Percentiles rank a stretch among this genome's conserved stretches.
phyloP scores from a whole-genome alignment of 2,797 vertebrate species.

The Melanotaenia boesemani region DNA sequence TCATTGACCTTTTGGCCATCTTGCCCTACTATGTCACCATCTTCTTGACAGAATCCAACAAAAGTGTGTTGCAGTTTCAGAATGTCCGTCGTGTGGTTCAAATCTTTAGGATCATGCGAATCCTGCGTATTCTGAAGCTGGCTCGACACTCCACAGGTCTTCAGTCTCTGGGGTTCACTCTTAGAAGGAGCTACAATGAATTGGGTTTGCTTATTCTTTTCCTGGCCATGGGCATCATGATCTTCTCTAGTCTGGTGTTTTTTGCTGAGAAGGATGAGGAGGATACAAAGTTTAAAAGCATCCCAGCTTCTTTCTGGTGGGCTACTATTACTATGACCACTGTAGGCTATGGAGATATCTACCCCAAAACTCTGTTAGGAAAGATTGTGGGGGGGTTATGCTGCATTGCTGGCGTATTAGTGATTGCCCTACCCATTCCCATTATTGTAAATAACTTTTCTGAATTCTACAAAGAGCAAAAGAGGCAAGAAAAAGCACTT shows the following conservation, averaged over 20 bases:
- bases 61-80: constrained; percentile 98
- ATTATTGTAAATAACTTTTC: constrained; percentile 99
- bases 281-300: constrained; percentile 99
- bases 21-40: constrained; percentile 98
- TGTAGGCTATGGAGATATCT: constrained; percentile 98
- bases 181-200: constrained; percentile 97
- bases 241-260: constrained; percentile 98
- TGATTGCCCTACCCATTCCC: constrained; percentile 97
- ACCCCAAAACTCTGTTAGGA: constrained; percentile 96
- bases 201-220: constrained; percentile 97
- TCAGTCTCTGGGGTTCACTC: constrained; percentile 96
- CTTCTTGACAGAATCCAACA: constrained; percentile 99
- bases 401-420: constrained; percentile 97
- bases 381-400: constrained; percentile 98
- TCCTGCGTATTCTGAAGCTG: constrained; percentile 95
- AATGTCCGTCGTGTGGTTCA: constrained; percentile 97
- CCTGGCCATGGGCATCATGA: constrained; percentile 99
- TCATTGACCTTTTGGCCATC: constrained; percentile 97
- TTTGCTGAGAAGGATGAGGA: constrained; percentile 99
- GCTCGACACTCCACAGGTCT: constrained; percentile 97
- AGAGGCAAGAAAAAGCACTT: constrained; percentile 98
- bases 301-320: constrained; percentile 99
- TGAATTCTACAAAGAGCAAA: constrained; percentile 99
- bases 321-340: constrained; percentile 99
- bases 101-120: constrained; percentile 99